Conservation (phyloP, 2,888 invertebrate genomes). For the Archips crataeganus region DNA sequence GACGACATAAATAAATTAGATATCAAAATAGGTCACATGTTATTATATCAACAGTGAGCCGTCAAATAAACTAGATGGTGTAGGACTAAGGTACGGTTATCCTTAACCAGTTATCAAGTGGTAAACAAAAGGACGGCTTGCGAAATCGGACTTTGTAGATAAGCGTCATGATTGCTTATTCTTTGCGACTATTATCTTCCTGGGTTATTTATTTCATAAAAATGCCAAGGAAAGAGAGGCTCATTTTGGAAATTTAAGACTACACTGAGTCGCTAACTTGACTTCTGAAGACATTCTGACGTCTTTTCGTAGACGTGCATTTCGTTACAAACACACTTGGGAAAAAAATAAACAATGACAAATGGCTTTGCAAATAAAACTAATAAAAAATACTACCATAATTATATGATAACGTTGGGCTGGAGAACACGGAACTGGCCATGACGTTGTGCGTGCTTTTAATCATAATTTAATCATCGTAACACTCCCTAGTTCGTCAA, state of each 20-base stretch:
- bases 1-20: neutral
- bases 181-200: neutral
- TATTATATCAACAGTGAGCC: constrained; percentile 1
- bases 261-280: too few species aligned
- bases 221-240: neutral
- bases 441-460: constrained; percentile 6
- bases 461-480: neutral
- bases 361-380: neutral
- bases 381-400: neutral
- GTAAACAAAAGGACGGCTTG: constrained; percentile 2
- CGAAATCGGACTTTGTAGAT: neutral
- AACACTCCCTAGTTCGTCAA: constrained; percentile 28
- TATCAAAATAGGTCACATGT: constrained; percentile 5
- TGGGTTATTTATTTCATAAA: neutral
- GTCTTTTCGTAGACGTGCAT: too few species aligned
- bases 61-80: neutral
- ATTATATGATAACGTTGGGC: constrained; percentile 13
- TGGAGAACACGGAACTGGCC: constrained; percentile 13
- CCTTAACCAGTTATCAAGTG: neutral
- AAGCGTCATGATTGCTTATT: neutral
- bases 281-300: too few species aligned
- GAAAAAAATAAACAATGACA: too few species aligned
- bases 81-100: neutral
- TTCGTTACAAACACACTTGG: too few species aligned
- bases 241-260: neutral